Percentiles rank a stretch among this genome's conserved stretches.
Conservation (phyloP, 2,888 invertebrate species). For the Poecilus cupreus region DNA sequence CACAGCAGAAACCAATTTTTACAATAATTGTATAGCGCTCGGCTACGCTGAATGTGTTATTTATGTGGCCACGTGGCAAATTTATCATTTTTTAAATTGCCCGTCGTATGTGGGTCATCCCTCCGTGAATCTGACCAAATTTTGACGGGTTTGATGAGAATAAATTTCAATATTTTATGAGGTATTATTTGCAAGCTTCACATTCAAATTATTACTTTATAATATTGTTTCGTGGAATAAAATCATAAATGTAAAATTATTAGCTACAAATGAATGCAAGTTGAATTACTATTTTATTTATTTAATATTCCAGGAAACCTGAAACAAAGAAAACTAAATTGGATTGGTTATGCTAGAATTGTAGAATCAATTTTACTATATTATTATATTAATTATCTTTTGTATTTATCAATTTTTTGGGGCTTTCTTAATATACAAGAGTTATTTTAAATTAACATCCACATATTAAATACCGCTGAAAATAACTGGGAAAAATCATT, state of each 20-base stretch:
- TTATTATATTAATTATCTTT: too few species aligned
- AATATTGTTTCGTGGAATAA: not conserved
- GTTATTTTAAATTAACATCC: too few species aligned
- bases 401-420: too few species aligned
- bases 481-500: too few species aligned
- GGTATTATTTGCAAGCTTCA: not conserved
- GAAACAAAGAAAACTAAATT: not conserved
- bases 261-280: not conserved
- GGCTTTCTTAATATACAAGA: too few species aligned
- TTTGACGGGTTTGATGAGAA: not conserved
- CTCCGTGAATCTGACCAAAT: not conserved
- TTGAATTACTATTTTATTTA: too few species aligned
- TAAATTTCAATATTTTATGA: not conserved
- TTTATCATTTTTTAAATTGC: constrained; percentile 50
- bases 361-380: too few species aligned
- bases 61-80: constrained; percentile 35
- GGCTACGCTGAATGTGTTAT: constrained; percentile 7
- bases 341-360: too few species aligned
- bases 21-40: constrained; percentile 51
- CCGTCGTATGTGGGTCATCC: not conserved
- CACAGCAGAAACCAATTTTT: constrained; percentile 55
- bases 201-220: too few species aligned
- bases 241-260: not conserved
- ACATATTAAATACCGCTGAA: too few species aligned
- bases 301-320: too few species aligned